Evolutionary conservation across 2,797 vertebrate species (phyloP).

Genomic region (Cephalopachus bancanus): DNA sequence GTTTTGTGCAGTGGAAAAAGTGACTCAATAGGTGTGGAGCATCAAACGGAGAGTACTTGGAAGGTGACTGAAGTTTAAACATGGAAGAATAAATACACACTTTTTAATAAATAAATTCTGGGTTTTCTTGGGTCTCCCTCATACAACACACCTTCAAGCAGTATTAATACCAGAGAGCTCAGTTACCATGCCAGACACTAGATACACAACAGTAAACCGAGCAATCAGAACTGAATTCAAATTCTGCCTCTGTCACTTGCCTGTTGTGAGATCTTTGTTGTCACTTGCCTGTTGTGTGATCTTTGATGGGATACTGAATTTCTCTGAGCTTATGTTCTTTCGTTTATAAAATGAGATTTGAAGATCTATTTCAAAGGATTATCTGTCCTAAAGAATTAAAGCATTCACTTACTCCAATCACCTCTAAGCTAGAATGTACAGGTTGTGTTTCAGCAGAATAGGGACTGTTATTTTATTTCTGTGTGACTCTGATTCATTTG

Average conservation of each 20-base stretch:
- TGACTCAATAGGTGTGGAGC: too few relatives aligned
- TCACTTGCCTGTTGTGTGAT: not conserved
- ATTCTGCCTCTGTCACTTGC: not conserved
- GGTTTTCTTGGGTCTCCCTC: too few relatives aligned
- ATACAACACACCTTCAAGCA: not conserved
- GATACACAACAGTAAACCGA: not conserved
- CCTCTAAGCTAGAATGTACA: not conserved
- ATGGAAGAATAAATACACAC: too few relatives aligned
- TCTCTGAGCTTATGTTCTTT: not conserved
- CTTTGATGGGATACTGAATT: not conserved
- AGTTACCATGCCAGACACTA: not conserved
- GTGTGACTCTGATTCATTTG: not conserved
- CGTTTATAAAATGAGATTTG: not conserved
- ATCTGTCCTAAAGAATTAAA: not conserved
- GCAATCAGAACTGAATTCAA: not conserved
- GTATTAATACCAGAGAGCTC: not conserved
- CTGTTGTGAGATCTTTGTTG: not conserved
- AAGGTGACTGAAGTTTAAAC: too few relatives aligned
- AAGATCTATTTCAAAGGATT: conserved; percentile 38
- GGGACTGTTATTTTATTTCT: not conserved
- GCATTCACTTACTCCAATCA: not conserved
- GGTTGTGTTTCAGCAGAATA: not conserved
- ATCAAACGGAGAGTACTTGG: too few relatives aligned
- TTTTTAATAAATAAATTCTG: too few relatives aligned
- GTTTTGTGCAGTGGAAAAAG: too few relatives aligned